These are phyloP conservation scores for Campoletis raptor DNA, from an alignment of 2,888 invertebrate species.

Conservation along the genomic window DNA sequence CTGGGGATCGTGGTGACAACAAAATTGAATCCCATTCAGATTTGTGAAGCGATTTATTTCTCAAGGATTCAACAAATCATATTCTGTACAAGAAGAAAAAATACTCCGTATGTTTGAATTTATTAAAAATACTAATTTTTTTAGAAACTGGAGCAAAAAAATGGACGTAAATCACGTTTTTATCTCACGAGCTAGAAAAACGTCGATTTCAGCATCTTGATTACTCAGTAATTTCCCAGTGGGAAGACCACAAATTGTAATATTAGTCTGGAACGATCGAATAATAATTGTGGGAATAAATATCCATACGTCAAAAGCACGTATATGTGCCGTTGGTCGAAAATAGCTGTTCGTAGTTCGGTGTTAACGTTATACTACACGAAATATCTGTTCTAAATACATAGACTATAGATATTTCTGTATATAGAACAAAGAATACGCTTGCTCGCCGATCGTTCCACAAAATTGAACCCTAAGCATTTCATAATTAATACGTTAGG, in stretches of 20 bases:
- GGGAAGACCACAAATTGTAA: constrained; percentile 37
- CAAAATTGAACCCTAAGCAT: constrained; percentile 81
- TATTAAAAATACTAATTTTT: not conserved
- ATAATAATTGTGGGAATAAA: constrained; percentile 66
- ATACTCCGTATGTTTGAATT: not conserved
- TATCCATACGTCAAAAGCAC: constrained; percentile 43
- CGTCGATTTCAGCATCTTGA: constrained; percentile 38
- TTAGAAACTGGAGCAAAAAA: not conserved
- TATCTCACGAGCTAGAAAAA: constrained; percentile 8
- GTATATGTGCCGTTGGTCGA: constrained; percentile 46
- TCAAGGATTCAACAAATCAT: not conserved
- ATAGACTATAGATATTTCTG: not conserved
- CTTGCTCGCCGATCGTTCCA: constrained; percentile 77
- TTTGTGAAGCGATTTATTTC: not conserved
- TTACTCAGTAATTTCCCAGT: constrained; percentile 13
- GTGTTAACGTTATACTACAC: constrained; percentile 4
- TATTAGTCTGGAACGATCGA: constrained; percentile 53
- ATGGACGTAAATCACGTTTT: not conserved
- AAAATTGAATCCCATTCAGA: not conserved
- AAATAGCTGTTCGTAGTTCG: constrained; percentile 39
- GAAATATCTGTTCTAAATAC: not conserved
- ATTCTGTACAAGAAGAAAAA: not conserved
- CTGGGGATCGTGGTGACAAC: constrained; percentile 1
- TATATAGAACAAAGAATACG: constrained; percentile 39
- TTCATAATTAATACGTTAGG: constrained; percentile 82